Base-by-base conservation (phyloP, 2,113 vertebrate species). In the Nothoprocta pentlandii region DNA sequence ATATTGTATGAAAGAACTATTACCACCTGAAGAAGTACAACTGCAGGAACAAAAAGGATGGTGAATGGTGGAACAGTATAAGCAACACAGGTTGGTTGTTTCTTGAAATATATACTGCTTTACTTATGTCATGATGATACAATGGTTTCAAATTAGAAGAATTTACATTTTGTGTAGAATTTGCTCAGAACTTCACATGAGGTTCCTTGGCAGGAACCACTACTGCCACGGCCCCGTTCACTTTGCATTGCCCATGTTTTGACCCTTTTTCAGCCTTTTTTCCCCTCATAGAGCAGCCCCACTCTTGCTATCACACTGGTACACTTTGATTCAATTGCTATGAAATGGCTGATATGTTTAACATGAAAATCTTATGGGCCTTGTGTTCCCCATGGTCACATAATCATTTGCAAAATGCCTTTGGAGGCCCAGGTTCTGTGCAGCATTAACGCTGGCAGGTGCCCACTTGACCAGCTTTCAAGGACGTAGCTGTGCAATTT, bases 41-140 rank as follows among this genome's bases (percentile, higher is more conserved):
- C 62, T 96, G 86, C 36, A 71, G 53, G 58, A 96, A 95, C 80
- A 83, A 87, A 12, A 94, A 87, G 76, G 95, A 89, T 51, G 78
- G 91, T 42, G 84, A 96, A 73, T 78, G 96, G 44, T 96, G 94
- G 94, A 53, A 26, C 26, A 79, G 85, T 67, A 59, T 97, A 58
- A 85, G 76, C n/a, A 91, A 92, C 39, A 81, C 90, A 85, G 96
- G 92, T 90, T 68, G 32, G 21, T n/a, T 76, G 10, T 44, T 76
- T 59, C 54, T 44, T 58, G 73, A 76, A 59, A n/a, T 58, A 71
- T 53, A 36, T 53, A 25, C 34, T 54, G 21, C 16, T 71, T 39
- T 71, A 71, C n/a, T 19, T 36, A 20, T 41, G 17, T 54, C 12
- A 63, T 63, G 34, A 12, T 63, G 14, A 51, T 71, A 28, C 34